Evolutionary conservation across 2,888 invertebrate species (phyloP), one percentile per base, ranked within the genome.

Genomic region (Oxytorus armatus): DNA sequence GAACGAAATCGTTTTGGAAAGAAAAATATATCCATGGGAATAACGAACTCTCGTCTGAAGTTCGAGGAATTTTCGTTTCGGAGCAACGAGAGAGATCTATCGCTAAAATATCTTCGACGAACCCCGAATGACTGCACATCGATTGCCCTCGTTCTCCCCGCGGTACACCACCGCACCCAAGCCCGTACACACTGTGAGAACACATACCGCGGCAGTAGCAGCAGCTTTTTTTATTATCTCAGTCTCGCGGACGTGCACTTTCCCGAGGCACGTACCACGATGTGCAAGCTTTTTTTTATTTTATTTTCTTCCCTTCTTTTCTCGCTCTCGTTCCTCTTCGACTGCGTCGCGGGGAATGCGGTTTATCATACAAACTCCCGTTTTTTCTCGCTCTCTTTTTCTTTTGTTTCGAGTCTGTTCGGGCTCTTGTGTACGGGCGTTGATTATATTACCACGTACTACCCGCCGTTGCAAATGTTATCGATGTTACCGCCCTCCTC

Each of bases 61-160:
- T 21, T 7, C 5, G 16, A 10, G 25, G 23, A 16, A 36, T 25
- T 36, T 16, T 68, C 39, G 25, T 23, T 39, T 23, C 7, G 18
- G 39, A 51, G 23, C 49, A 63, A 53, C 29, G 3, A 53, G 42
- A 61, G 36, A n/a, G 51, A 63, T 66, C 29, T n/a, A 51, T 51
- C 29, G 36, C 59, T n/a, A n/a, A 68, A 70, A 70, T 77, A 55
- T 77, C 63, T 77, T 33, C 61, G 10, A 29, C 29, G n/a, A 55
- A 47, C 39, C 49, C 47, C 39, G 65, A 73, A 55, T 47, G 68
- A 68, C 73, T 61, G 78, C 66, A 51, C 74, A 69, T 78, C 78
- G 74, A 78, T 78, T 78, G 74, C 78, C 74, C 78, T 78, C 68
- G 68, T 78, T 78, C 74, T 65, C 51, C 61, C n/a, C n/a, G n/a